Base-by-base conservation (phyloP, 1,140 invertebrate genomes). In the Ephestia elutella region DNA sequence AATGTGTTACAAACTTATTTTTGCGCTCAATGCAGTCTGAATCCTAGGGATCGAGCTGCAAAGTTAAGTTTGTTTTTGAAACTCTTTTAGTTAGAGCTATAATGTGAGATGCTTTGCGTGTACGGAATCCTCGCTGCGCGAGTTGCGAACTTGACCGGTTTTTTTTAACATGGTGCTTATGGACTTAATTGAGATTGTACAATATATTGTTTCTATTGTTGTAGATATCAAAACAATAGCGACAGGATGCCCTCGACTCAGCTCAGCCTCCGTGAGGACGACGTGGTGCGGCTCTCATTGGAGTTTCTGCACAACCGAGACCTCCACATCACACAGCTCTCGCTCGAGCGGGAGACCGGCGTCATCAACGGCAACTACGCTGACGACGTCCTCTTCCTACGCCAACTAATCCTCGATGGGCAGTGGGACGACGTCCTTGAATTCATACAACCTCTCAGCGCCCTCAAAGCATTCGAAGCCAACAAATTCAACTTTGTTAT, bases 361-460 rank as follows among this genome's bases (percentile, higher is more conserved):
- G 94, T 99, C 18, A 97, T 99, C 75, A 99, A 99, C 89, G 97
- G 93, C 76, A 89, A 96, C 88, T 93, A 94, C 91, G 89, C 97
- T 21, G 95, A 98, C 82, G 98, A 99, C 82, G 92, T 98, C 0
- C 90, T 99, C 0, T 99, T 99, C 81, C 90, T 99, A 3, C 91
- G 98, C 11, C 97, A 96, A 86, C 91, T 99, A 10, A 98, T 99
- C 66, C 91, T 99, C 10, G 98, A 99, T 87, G 98, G 98, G 20
- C 97, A 98, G 89, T 99, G 98, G 98, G 98, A 99, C 87, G 97
- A 99, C 86, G 97, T 96, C 0, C 89, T 98, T 15, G 96, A 99
- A 75, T 99, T 99, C 85, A 95, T 99, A 55, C 96, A 99, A 87
- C 98, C 98, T 0, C 89, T 99, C n/a, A 94, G 96, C 82, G 91